Evolutionary conservation across 2,888 invertebrate genomes (phyloP).

Genomic region (Phaedon cochleariae): DNA sequence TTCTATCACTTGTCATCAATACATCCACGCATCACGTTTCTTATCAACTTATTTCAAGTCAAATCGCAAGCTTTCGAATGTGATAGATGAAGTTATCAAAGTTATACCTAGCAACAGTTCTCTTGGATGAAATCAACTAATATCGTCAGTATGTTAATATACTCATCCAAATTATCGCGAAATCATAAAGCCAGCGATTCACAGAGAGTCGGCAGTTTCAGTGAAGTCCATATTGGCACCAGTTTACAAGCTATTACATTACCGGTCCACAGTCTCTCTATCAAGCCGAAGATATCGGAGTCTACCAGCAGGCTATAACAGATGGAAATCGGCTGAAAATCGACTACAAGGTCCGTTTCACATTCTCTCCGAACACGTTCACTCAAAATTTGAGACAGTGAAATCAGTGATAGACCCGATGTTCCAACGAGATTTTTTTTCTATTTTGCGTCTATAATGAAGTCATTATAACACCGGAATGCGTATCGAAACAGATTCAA

Average conservation of each 20-base stretch:
- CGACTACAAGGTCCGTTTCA: conserved; percentile 20
- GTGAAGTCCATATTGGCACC: conserved; percentile 54
- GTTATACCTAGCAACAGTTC: neutral
- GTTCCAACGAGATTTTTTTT: no score
- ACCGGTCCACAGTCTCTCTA: conserved; percentile 45
- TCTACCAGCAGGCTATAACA: conserved; percentile 37
- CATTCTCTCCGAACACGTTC: no score
- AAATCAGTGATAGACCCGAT: no score
- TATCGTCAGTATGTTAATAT: neutral
- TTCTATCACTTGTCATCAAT: no score
- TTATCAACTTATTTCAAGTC: no score
- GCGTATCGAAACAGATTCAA: no score
- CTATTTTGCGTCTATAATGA: no score
- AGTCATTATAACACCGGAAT: no score
- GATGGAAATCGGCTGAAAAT: conserved; percentile 13
- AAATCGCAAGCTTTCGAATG: neutral
- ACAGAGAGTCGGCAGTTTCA: conserved; percentile 47
- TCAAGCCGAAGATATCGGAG: conserved; percentile 45
- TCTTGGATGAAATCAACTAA: neutral
- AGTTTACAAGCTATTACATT: conserved; percentile 54
- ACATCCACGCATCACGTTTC: no score
- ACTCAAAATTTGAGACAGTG: no score
- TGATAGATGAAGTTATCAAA: neutral
- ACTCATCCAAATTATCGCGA: neutral
- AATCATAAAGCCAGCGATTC: conserved; percentile 42